Conservation (phyloP, 1,140 invertebrate species). For the Zophobas morio region DNA sequence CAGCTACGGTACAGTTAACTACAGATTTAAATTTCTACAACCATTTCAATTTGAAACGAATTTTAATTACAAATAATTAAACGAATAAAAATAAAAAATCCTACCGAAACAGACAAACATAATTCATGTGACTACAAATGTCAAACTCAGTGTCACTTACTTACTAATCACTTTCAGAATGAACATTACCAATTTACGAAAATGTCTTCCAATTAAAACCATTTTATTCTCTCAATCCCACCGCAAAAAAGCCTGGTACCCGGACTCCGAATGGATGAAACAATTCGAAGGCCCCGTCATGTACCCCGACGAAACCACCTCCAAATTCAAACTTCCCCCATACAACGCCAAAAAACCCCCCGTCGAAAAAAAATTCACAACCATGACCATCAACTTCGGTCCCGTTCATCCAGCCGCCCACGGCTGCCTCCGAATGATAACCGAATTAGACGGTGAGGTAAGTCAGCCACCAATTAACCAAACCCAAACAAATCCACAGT, state of each 20-base stretch:
- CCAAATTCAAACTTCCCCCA: conserved; percentile 65
- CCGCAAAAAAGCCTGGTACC: conserved; percentile 65
- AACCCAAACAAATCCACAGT: not conserved
- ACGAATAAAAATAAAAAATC: too few relatives aligned
- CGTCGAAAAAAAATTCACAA: conserved; percentile 72
- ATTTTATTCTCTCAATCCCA: too few relatives aligned
- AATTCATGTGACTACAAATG: too few relatives aligned
- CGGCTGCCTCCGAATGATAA: conserved; percentile 84
- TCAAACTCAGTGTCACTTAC: too few relatives aligned
- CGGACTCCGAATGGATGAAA: conserved; percentile 74
- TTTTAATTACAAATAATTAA: too few relatives aligned
- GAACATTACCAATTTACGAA: too few relatives aligned
- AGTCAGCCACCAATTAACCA: not conserved
- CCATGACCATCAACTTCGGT: conserved; percentile 84
- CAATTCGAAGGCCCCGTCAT: conserved; percentile 74
- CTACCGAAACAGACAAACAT: too few relatives aligned
- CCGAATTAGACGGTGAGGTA: conserved; percentile 83
- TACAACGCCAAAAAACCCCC: conserved; percentile 64
- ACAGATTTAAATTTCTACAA: too few relatives aligned
- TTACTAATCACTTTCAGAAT: too few relatives aligned
- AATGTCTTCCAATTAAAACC: too few relatives aligned
- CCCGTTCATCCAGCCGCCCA: conserved; percentile 91
- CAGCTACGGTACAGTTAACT: too few relatives aligned
- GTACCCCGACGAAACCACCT: conserved; percentile 70
- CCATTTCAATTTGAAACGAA: too few relatives aligned